A percentile compares a stretch with the other conserved stretches of the same genome.
These are phyloP conservation scores for Stomatorhinus ivindoensis DNA, from an alignment of 2,113 vertebrate genomes.

Conservation along the genomic window DNA sequence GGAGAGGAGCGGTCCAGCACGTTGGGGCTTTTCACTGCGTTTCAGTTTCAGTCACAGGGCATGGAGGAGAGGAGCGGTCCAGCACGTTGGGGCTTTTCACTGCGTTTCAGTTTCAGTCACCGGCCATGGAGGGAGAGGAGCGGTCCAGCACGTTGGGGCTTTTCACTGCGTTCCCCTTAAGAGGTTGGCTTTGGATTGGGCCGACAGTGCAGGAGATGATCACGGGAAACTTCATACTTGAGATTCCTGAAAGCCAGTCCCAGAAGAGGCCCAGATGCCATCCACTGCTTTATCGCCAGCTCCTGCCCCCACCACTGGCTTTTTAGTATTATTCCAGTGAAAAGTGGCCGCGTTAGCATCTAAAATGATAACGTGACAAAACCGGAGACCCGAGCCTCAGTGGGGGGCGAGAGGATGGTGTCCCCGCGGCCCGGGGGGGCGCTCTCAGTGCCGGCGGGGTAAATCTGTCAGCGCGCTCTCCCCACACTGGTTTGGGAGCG, in stretches of 20 bases:
- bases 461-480: not conserved
- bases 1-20: no score
- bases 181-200: not conserved
- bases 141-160: not conserved
- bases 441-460: no score
- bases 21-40: no score
- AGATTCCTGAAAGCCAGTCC: not conserved
- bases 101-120: not conserved
- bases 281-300: not conserved
- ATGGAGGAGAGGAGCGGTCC: no score
- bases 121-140: not conserved
- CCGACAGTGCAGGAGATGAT: not conserved
- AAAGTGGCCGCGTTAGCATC: not conserved
- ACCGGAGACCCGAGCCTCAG: not conserved
- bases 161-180: not conserved
- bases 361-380: conserved; percentile 10
- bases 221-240: not conserved
- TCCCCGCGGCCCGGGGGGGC: not conserved
- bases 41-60: not conserved
- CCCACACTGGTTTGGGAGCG: not conserved
- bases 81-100: no score
- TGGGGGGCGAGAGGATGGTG: not conserved
- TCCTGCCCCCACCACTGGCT: not conserved
- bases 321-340: not conserved
- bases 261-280: not conserved